phyloP scores from a whole-genome alignment of 1,140 invertebrate species.

The Papilio polytes region DNA sequence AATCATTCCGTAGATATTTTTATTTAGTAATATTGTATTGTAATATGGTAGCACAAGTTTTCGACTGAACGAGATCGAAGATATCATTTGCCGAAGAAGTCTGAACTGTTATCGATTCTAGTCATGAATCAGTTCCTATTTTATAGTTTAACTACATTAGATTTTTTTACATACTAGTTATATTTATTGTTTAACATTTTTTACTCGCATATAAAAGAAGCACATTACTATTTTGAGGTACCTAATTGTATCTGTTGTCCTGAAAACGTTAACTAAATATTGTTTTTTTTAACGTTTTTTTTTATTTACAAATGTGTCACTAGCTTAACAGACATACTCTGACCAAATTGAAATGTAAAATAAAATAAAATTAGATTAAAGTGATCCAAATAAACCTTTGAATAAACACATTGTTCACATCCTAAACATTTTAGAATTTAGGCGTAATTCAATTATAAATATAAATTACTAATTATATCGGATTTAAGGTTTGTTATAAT shows the following conservation, averaged over 20 bases:
- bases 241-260: constrained; percentile 9
- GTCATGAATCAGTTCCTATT: constrained; percentile 63
- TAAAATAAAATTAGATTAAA: no score
- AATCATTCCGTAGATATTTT: constrained; percentile 38
- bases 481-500: constrained; percentile 31
- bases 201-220: constrained; percentile 30
- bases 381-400: no score
- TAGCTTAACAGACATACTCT: background rate
- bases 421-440: constrained; percentile 21
- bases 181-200: constrained; percentile 43
- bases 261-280: no score
- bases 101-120: constrained; percentile 59
- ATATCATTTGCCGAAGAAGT: constrained; percentile 64
- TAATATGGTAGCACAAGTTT: constrained; percentile 49
- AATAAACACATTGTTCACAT: constrained; percentile 43
- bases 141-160: constrained; percentile 47
- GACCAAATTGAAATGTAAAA: no score
- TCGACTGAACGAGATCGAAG: constrained; percentile 66
- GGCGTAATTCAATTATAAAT: constrained; percentile 10
- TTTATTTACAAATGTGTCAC: constrained; percentile 37
- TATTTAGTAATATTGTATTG: constrained; percentile 47
- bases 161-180: constrained; percentile 42
- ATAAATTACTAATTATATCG: background rate
- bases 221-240: constrained; percentile 31
- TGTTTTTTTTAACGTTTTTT: background rate